These are phyloP conservation scores for Hydrolagus affinis DNA, from an alignment of 2,113 vertebrate genomes.

Conservation along the genomic window DNA sequence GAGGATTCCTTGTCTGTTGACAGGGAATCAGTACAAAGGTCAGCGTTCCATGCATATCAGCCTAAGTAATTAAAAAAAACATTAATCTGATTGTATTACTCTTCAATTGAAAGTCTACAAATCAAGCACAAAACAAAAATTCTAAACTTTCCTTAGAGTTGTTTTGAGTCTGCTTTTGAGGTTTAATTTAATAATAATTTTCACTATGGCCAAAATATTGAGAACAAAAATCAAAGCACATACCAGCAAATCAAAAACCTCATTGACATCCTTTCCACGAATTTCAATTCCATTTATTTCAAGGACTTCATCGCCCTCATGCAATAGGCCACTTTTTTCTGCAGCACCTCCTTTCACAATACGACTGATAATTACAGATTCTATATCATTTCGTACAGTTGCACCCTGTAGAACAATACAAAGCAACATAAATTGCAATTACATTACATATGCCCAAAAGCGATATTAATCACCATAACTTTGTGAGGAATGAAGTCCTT, in stretches of 20 bases:
- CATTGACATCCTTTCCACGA: constrained; percentile 87
- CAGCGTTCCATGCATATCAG: constrained; percentile 88
- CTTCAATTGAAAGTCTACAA: neutral
- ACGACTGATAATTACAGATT: constrained; percentile 88
- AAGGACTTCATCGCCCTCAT: constrained; percentile 88
- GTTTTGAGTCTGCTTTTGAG: too few relatives aligned
- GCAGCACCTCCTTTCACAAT: constrained; percentile 89
- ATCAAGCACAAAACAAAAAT: too few relatives aligned
- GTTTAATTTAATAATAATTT: too few relatives aligned
- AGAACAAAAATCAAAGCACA: constrained; percentile 39
- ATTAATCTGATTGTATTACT: neutral
- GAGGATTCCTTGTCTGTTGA: constrained; percentile 71
- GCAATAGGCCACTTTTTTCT: constrained; percentile 81
- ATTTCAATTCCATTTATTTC: constrained; percentile 86
- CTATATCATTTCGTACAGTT: constrained; percentile 87
- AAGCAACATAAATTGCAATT: neutral
- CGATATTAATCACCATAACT: too few relatives aligned
- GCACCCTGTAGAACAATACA: constrained; percentile 63
- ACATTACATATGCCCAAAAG: too few relatives aligned
- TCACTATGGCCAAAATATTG: too few relatives aligned
- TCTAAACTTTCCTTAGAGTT: too few relatives aligned
- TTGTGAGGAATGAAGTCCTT: too few relatives aligned
- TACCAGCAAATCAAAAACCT: constrained; percentile 89
- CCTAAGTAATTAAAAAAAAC: constrained; percentile 50
- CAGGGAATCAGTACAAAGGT: constrained; percentile 89